Conservation (phyloP, 2,797 vertebrate species). For the Xerus rutilus region DNA sequence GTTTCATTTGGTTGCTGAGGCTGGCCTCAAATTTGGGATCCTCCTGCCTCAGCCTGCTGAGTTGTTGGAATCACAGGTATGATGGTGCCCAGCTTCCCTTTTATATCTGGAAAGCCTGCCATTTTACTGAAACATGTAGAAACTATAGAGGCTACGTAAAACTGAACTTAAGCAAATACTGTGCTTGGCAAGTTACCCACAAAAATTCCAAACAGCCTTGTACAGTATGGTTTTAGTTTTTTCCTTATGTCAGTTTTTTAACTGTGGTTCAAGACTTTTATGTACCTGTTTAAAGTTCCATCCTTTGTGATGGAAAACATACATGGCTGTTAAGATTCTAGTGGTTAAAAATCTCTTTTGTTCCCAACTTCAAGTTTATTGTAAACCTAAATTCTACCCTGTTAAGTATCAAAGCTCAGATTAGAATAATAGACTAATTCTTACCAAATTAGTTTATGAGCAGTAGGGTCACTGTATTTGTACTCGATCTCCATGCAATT, state of each 20-base stretch:
- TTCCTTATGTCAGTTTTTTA: neutral
- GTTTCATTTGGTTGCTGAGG: too few relatives aligned
- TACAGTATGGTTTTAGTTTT: neutral
- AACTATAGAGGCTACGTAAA: neutral
- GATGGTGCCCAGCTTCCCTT: too few relatives aligned
- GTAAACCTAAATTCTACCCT: neutral
- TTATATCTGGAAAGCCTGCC: neutral
- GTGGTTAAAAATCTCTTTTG: neutral
- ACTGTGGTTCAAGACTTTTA: neutral
- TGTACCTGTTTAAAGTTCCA: conserved; percentile 20
- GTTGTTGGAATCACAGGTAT: too few relatives aligned
- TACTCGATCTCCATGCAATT: neutral
- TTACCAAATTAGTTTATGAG: neutral
- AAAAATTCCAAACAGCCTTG: neutral
- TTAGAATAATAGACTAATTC: neutral
- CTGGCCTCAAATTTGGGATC: too few relatives aligned
- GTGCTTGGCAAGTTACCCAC: neutral
- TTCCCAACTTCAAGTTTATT: neutral
- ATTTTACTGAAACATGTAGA: neutral
- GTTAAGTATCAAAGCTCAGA: neutral
- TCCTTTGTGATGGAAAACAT: neutral
- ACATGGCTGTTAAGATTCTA: neutral
- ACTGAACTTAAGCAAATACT: neutral
- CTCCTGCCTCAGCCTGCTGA: too few relatives aligned
- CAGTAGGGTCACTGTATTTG: neutral